A percentile compares a stretch with the other conserved stretches of the same genome.
These are phyloP conservation scores for Diarsia rubi DNA, from an alignment of 2,888 invertebrate genomes.

Conservation along the genomic window DNA sequence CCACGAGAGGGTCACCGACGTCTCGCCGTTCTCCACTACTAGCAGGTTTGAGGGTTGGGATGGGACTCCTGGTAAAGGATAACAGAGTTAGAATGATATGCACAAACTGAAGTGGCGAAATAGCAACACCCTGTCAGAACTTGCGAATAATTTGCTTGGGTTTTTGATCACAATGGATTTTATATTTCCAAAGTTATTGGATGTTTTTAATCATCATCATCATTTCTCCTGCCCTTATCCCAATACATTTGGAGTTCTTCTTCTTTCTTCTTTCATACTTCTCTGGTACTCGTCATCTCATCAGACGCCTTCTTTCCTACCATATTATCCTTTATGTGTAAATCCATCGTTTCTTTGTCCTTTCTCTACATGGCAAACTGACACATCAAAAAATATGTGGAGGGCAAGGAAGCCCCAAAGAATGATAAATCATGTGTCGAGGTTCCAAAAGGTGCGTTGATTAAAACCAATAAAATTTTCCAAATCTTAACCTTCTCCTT, in stretches of 20 bases:
- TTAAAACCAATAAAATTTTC: background rate
- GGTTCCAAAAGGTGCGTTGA: background rate
- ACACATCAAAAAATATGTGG: too few species aligned
- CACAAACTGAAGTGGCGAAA: background rate
- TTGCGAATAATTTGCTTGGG: background rate
- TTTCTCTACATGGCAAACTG: too few species aligned
- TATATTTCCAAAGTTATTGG: background rate
- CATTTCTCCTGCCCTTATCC: too few species aligned
- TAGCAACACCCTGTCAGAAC: background rate
- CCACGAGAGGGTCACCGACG: conserved; percentile 98
- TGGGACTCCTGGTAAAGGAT: conserved; percentile 94
- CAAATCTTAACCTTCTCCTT: background rate
- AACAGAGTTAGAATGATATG: background rate
- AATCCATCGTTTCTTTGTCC: too few species aligned
- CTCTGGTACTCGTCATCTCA: too few species aligned
- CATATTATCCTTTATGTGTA: too few species aligned
- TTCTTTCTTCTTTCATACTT: too few species aligned
- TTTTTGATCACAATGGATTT: background rate
- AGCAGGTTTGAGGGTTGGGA: conserved; percentile 98
- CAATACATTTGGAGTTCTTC: too few species aligned
- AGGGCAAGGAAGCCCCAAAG: too few species aligned
- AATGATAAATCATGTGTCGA: background rate
- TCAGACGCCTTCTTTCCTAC: too few species aligned
- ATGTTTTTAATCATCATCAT: background rate
- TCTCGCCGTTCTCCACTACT: conserved; percentile 96